Evolutionary conservation across 2,113 vertebrate genomes (phyloP).

Genomic region (Corythornis madagascariensis): DNA sequence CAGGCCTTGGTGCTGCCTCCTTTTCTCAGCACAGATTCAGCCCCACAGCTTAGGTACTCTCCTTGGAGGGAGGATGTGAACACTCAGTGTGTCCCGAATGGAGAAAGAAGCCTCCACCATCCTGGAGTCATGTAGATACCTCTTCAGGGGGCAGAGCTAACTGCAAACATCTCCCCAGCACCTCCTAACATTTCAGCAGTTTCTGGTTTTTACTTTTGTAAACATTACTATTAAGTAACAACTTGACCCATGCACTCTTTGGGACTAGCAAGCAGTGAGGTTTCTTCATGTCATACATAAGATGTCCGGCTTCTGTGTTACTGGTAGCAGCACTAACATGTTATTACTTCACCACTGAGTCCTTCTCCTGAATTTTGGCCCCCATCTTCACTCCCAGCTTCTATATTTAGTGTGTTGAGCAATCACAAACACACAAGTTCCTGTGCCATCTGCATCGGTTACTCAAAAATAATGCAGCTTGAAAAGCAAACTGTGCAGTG

Average conservation of each 20-base stretch:
- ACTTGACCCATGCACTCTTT: background rate
- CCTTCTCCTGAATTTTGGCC: background rate
- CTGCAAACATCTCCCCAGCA: background rate
- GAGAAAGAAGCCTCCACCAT: background rate
- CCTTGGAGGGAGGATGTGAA: background rate
- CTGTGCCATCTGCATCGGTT: slow-evolving; percentile 29
- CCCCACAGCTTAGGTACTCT: background rate
- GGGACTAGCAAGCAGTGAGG: background rate
- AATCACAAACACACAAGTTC: background rate
- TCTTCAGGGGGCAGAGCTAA: background rate
- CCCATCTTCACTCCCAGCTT: background rate
- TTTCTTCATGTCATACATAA: background rate
- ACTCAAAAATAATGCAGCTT: background rate
- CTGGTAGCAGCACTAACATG: background rate
- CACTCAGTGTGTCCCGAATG: background rate
- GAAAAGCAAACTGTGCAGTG: background rate
- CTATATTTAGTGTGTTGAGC: slow-evolving; percentile 1
- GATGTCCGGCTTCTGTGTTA: background rate
- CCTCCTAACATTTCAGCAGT: background rate
- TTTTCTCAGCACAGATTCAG: background rate
- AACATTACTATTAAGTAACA: background rate
- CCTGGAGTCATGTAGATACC: background rate
- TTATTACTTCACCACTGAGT: background rate
- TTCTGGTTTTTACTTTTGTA: background rate
- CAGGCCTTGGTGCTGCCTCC: background rate